phyloP scores from a whole-genome alignment of 2,888 invertebrate species.

The Scrobipalpa costella region DNA sequence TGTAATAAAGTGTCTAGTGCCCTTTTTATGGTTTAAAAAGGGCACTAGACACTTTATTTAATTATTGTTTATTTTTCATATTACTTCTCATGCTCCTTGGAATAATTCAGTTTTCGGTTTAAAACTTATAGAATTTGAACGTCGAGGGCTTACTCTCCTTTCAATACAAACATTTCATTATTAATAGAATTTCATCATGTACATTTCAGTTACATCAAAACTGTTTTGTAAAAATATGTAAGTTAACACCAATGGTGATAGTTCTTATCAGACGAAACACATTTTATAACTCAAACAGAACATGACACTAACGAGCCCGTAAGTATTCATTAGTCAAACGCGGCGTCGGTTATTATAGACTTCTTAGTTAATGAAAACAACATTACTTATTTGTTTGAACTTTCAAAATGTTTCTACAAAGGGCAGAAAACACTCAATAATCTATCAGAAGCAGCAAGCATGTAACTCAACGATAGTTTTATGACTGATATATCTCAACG shows the following conservation, averaged over 20 bases:
- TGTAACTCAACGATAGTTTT: background rate
- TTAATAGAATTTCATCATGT: no score
- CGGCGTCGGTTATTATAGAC: background rate
- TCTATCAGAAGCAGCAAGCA: background rate
- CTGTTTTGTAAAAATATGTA: no score
- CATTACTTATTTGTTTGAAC: slow-evolving; percentile 18
- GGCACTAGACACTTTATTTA: no score
- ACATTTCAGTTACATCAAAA: no score
- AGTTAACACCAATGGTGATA: background rate
- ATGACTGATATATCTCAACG: background rate
- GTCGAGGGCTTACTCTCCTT: no score
- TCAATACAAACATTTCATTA: no score
- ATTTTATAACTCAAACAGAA: slow-evolving; percentile 10
- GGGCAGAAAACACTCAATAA: background rate
- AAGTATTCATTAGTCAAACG: slow-evolving; percentile 16
- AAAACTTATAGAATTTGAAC: no score
- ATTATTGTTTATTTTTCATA: no score
- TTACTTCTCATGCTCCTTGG: no score
- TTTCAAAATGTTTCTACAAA: background rate
- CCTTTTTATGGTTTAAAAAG: no score
- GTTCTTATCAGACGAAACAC: slow-evolving; percentile 1
- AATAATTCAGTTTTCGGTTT: no score
- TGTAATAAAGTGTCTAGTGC: no score
- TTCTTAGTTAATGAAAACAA: slow-evolving; percentile 1
- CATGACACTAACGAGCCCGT: background rate